A percentile compares a stretch with the other conserved stretches of the same genome.
These are phyloP conservation scores for Gobionotothen gibberifrons DNA, from an alignment of 2,797 vertebrate species.

Conservation along the genomic window DNA sequence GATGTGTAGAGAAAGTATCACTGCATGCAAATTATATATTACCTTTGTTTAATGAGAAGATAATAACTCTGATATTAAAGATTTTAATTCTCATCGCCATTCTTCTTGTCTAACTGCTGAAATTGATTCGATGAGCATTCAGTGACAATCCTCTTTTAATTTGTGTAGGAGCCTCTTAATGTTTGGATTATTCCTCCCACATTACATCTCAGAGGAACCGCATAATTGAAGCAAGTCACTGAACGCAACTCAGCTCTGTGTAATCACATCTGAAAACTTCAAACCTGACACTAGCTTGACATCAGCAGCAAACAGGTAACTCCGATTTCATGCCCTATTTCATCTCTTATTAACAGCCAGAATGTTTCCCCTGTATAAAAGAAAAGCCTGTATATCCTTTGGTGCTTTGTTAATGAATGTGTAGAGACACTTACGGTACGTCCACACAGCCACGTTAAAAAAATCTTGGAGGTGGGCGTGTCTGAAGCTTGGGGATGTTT, in stretches of 20 bases:
- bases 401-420: conserved; percentile 10
- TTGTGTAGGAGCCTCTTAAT: conserved; percentile 48
- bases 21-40: not conserved
- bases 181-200: conserved; percentile 58
- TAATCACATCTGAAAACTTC: conserved; percentile 33
- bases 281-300: conserved; percentile 25
- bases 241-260: conserved; percentile 10
- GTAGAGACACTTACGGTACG: too few species aligned
- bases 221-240: conserved; percentile 45
- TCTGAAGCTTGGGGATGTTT: too few species aligned
- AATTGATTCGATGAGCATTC: conserved; percentile 21
- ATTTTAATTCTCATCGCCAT: conserved; percentile 14
- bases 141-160: conserved; percentile 39
- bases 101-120: conserved; percentile 11
- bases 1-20: not conserved
- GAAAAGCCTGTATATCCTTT: not conserved
- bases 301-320: conserved; percentile 16
- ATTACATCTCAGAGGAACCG: conserved; percentile 46
- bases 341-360: conserved; percentile 8
- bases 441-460: too few species aligned
- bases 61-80: conserved; percentile 15
- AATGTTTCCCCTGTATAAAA: not conserved
- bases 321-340: conserved; percentile 4
- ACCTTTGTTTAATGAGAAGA: conserved; percentile 13
- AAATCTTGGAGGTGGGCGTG: too few species aligned